Evolutionary conservation across 2,113 vertebrate species (phyloP), one percentile per base, ranked within the genome.

Genomic region (Eclectus roratus): DNA sequence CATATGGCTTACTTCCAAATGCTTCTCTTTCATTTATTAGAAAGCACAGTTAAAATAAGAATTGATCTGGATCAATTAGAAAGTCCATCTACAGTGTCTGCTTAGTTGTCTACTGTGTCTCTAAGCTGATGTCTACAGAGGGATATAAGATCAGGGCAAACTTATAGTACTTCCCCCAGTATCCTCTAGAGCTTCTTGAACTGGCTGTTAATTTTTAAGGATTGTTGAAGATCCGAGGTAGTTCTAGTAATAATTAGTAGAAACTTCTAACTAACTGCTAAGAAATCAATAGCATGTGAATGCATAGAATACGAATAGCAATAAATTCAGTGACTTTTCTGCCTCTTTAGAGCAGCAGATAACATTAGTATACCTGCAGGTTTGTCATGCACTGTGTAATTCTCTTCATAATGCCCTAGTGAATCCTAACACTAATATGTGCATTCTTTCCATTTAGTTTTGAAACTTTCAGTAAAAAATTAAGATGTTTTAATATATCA

Each of bases 91-190:
- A 5, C 43, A 55, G 9, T 2, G 6, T 56, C 35, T 81, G 0
- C 41, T 68, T 53, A 7, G 31, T 63, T 72, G 23, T 41, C 21
- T 86, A 1, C n/a, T 74, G 1, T 50, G 25, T 78, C 31, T 58
- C 10, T 35, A 68, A 47, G 7, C 15, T 84, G 44, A 46, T 65
- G 16, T 33, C 20, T 65, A 2, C 63, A 31, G 37, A 85, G 55
- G 23, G 55, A 5, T 68, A 14, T 24, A 63, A 71, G 17, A 37
- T 39, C 16, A 72, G 8, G 47, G 31, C 21, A 68, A 72, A 61
- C 1, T 33, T 78, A 11, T 0, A 2, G 9, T 65, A 17, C 35
- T 46, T 12, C 17, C 4, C 4, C 7, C 7, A 37, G 33, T 61
- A 55, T 60, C 19, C 17, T 70, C 17, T 53, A 37, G 15, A 64